These are phyloP conservation scores for Ophraella communa DNA, from an alignment of 2,888 invertebrate genomes.

Conservation along the genomic window DNA sequence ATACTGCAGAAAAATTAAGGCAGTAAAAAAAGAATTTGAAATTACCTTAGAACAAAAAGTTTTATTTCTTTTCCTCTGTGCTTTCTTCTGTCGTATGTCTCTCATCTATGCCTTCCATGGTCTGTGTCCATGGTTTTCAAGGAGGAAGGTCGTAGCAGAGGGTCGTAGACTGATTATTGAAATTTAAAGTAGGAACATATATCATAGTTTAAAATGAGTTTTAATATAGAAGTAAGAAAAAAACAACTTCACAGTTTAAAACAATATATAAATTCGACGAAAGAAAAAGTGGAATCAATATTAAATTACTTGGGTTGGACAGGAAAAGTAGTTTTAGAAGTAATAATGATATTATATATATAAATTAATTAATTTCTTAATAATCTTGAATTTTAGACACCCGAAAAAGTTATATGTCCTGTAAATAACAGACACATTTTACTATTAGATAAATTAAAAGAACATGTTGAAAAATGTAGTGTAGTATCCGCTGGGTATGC, in stretches of 20 bases:
- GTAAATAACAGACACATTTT: constrained; percentile 61
- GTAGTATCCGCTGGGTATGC: constrained; percentile 61
- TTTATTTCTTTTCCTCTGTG: too few species aligned
- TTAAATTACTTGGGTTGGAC: constrained; percentile 54
- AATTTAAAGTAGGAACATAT: too few species aligned
- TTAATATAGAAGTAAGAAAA: constrained; percentile 57
- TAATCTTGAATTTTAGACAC: constrained; percentile 52
- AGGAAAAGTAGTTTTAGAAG: constrained; percentile 50
- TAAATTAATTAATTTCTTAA: constrained; percentile 5
- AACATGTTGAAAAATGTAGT: constrained; percentile 60
- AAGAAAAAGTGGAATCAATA: constrained; percentile 53
- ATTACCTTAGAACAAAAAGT: too few species aligned
- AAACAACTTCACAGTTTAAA: constrained; percentile 57
- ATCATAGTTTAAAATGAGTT: constrained; percentile 50
- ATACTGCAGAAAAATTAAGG: too few species aligned
- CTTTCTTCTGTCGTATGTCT: too few species aligned
- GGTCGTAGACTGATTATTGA: too few species aligned
- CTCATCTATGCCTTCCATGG: too few species aligned
- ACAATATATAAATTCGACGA: constrained; percentile 56
- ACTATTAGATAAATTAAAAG: constrained; percentile 54
- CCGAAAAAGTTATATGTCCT: constrained; percentile 58
- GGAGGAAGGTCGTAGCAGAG: too few species aligned
- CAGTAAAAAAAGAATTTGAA: too few species aligned
- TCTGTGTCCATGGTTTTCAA: too few species aligned
- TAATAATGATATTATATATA: constrained; percentile 32